A percentile compares a stretch with the other conserved stretches of the same genome.
Evolutionary conservation across 64 coral and sea anemone species (phyloP).

Genomic region (Pocillopora verrucosa): DNA sequence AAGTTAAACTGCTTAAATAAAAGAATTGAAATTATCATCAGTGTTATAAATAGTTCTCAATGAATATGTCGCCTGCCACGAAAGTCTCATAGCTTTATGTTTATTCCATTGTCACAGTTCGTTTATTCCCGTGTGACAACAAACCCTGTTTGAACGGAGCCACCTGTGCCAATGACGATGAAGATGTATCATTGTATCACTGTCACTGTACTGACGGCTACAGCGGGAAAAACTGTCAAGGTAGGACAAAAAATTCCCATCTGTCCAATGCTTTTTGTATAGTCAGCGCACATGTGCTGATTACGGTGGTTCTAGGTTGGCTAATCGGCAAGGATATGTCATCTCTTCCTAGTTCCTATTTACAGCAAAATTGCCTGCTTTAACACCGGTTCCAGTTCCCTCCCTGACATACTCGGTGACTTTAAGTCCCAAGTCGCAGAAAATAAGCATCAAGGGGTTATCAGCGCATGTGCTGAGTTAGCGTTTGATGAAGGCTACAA

Average conservation of each 20-base stretch:
- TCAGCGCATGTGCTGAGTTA: constrained; percentile 3
- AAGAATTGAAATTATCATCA: too few species aligned
- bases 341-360: neutral
- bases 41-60: too few species aligned
- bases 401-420: neutral
- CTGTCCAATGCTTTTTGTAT: too few species aligned
- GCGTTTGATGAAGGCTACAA: constrained; percentile 19
- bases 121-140: neutral
- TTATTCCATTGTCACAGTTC: too few species aligned
- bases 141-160: constrained; percentile 10
- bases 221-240: constrained; percentile 29
- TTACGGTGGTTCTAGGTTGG: too few species aligned
- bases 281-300: too few species aligned
- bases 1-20: too few species aligned
- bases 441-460: neutral
- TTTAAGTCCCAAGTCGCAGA: neutral
- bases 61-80: neutral
- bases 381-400: neutral
- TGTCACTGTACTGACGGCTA: neutral
- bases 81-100: too few species aligned
- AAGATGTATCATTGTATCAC: constrained; percentile 4
- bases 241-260: too few species aligned
- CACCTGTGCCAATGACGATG: constrained; percentile 9
- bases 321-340: neutral
- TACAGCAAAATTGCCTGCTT: constrained; percentile 18